Evolutionary conservation across 2,888 invertebrate species (phyloP).

Genomic region (Lepidochitona cinerea): DNA sequence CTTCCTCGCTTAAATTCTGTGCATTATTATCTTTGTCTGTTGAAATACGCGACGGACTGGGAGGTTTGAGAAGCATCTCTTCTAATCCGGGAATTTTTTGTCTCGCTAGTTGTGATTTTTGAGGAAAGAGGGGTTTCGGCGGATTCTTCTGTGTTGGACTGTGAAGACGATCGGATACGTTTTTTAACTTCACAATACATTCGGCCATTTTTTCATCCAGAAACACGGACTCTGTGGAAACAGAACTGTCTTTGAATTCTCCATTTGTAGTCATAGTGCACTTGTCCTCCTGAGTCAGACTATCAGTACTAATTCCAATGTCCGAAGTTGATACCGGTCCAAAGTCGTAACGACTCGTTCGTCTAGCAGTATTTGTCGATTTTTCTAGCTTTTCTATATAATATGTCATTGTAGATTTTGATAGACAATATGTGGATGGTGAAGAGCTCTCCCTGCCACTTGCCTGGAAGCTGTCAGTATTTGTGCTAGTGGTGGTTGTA

Average conservation of each 20-base stretch:
- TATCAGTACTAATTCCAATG: background rate
- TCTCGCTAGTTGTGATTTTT: background rate
- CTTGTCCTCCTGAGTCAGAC: constrained; percentile 11
- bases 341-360: background rate
- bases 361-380: constrained; percentile 47
- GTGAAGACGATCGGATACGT: constrained; percentile 62
- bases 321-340: background rate
- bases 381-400: constrained; percentile 55
- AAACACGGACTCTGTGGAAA: constrained; percentile 46
- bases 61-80: constrained; percentile 23
- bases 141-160: constrained; percentile 46
- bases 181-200: constrained; percentile 66
- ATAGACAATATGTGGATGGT: constrained; percentile 46
- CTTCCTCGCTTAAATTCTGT: constrained; percentile 30
- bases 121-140: background rate
- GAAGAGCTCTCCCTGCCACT: constrained; percentile 61
- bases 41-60: constrained; percentile 10
- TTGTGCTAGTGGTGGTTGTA: constrained; percentile 48
- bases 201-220: constrained; percentile 63
- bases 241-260: constrained; percentile 40
- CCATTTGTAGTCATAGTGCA: constrained; percentile 19
- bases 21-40: too few relatives aligned
- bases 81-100: background rate
- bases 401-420: constrained; percentile 56
- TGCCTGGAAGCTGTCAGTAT: constrained; percentile 51